phyloP scores from a whole-genome alignment of 2,888 invertebrate species.

The Sepiola atlantica region DNA sequence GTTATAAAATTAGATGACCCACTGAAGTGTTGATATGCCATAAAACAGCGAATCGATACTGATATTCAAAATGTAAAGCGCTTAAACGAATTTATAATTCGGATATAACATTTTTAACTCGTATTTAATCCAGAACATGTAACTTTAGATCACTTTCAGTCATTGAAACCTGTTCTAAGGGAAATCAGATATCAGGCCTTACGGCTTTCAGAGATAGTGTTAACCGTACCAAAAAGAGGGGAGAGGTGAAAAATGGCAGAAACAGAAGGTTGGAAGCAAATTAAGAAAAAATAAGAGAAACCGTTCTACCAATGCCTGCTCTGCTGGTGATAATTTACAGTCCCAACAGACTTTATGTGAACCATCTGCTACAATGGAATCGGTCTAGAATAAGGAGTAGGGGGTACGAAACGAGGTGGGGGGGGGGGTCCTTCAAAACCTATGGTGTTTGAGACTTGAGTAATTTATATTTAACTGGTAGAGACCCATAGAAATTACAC shows the following conservation, averaged over 20 bases:
- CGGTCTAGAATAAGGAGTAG: background rate
- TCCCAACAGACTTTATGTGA: background rate
- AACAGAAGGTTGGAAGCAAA: too few relatives aligned
- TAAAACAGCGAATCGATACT: background rate
- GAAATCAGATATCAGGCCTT: background rate
- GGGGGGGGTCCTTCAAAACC: too few relatives aligned
- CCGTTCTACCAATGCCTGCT: background rate
- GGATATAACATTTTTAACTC: background rate
- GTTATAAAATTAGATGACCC: too few relatives aligned
- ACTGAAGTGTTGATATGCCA: too few relatives aligned
- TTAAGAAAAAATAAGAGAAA: background rate
- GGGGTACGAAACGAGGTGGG: too few relatives aligned
- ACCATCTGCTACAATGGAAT: slow-evolving; percentile 3
- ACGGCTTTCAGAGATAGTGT: background rate
- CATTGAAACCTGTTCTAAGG: background rate
- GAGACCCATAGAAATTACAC: too few relatives aligned
- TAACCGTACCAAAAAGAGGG: background rate
- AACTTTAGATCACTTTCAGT: background rate
- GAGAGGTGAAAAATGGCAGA: background rate
- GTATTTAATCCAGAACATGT: background rate
- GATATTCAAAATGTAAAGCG: background rate
- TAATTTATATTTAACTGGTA: too few relatives aligned
- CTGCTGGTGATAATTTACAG: slow-evolving; percentile 2
- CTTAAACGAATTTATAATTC: background rate
- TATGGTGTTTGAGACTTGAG: too few relatives aligned